A percentile compares a stretch with the other conserved stretches of the same genome.
These are phyloP conservation scores for Podarcis lilfordi DNA, from an alignment of 2,797 vertebrate species.

Conservation along the genomic window DNA sequence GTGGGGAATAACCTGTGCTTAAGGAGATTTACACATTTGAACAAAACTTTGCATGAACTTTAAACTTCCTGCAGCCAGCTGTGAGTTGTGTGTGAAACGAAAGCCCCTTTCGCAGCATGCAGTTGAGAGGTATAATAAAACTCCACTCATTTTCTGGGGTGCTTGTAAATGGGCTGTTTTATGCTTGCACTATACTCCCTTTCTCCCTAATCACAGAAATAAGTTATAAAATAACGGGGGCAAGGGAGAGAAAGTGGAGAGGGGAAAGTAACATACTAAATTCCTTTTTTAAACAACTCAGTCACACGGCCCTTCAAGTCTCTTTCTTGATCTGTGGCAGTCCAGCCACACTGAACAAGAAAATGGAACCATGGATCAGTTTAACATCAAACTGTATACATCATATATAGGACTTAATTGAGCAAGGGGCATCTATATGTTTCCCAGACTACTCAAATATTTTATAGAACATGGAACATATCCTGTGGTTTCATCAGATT, in stretches of 20 bases:
- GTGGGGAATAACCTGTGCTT: slow-evolving; percentile 23
- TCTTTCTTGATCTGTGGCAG: slow-evolving; percentile 22
- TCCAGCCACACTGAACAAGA: not conserved
- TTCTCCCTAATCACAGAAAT: slow-evolving; percentile 60
- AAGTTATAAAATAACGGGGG: slow-evolving; percentile 42
- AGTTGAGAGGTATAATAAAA: slow-evolving; percentile 66
- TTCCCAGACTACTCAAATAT: not conserved
- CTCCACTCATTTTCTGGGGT: slow-evolving; percentile 55
- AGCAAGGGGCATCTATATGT: not conserved
- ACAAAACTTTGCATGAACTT: slow-evolving; percentile 33
- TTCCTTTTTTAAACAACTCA: not conserved
- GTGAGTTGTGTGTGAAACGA: slow-evolving; percentile 49
- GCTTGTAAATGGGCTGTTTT: slow-evolving; percentile 66
- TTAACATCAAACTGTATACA: not conserved
- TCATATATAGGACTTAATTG: not conserved
- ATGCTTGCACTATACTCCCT: slow-evolving; percentile 58
- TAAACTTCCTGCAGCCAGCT: slow-evolving; percentile 49
- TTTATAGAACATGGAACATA: not conserved
- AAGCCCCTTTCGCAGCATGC: slow-evolving; percentile 64
- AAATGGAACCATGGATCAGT: not conserved
- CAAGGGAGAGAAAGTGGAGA: slow-evolving; percentile 15
- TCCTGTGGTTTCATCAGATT: fast-evolving
- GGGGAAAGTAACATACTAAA: not conserved
- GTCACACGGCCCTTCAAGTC: not conserved
- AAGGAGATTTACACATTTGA: slow-evolving; percentile 49